Conservation (phyloP, 1,140 invertebrate species). For the Zophobas morio region DNA sequence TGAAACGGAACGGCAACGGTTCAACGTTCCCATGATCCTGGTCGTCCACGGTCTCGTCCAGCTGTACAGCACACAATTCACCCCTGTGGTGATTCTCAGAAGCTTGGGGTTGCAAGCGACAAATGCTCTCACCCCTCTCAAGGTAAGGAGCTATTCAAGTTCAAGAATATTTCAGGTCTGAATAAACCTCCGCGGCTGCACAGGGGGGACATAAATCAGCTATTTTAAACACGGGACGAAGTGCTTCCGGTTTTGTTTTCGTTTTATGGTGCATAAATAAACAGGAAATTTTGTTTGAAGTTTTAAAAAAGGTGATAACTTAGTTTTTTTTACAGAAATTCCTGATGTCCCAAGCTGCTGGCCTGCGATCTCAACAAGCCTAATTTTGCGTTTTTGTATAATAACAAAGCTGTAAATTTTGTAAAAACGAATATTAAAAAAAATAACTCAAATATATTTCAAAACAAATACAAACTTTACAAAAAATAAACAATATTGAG, state of each 20-base stretch:
- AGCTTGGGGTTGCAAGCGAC: constrained; percentile 90
- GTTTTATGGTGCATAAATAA: neutral
- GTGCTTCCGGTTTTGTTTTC: neutral
- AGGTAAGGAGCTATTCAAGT: constrained; percentile 70
- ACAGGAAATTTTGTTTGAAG: neutral
- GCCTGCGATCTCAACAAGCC: neutral
- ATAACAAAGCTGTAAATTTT: too few species aligned
- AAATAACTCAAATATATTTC: too few species aligned
- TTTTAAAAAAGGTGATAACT: neutral
- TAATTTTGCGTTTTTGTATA: too few species aligned
- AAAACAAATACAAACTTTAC: constrained; percentile 1
- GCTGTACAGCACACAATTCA: constrained; percentile 84
- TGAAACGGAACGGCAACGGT: constrained; percentile 86
- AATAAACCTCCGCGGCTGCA: constrained; percentile 1
- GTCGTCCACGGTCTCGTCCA: constrained; percentile 90
- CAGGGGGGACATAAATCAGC: neutral
- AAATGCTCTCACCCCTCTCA: constrained; percentile 84
- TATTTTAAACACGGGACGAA: neutral
- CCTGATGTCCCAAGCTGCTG: constrained; percentile 4
- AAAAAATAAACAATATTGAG: neutral
- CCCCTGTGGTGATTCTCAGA: constrained; percentile 85
- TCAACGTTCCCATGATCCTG: constrained; percentile 91
- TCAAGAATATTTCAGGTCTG: constrained; percentile 8
- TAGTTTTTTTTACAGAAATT: neutral
- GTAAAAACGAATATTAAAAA: too few species aligned